Evolutionary conservation across 2,888 invertebrate species (phyloP).

Genomic region (Pteria penguin): DNA sequence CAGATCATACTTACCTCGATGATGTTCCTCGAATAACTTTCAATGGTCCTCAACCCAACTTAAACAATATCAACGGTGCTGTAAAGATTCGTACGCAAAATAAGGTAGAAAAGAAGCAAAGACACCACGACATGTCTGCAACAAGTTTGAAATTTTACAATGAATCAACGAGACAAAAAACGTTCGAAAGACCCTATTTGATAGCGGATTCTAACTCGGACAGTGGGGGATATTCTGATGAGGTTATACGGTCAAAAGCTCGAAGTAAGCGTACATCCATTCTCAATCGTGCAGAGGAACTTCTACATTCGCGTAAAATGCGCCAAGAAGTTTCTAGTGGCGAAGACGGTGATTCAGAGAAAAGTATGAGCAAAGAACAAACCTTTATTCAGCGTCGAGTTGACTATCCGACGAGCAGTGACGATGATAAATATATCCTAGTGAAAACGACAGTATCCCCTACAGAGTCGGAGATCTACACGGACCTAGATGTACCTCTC

Average conservation of each 20-base stretch:
- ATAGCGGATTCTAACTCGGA: not conserved
- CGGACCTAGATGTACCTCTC: constrained; percentile 27
- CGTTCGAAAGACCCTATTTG: not conserved
- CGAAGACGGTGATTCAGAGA: constrained; percentile 23
- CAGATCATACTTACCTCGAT: not conserved
- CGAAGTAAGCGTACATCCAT: constrained; percentile 46
- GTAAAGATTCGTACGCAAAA: not conserved
- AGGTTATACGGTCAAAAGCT: constrained; percentile 20
- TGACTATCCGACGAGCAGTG: constrained; percentile 23
- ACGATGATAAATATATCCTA: constrained; percentile 40
- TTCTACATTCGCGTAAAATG: constrained; percentile 32
- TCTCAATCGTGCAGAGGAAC: constrained; percentile 53
- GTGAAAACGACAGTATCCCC: constrained; percentile 43
- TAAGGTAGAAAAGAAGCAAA: not conserved
- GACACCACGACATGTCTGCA: not conserved
- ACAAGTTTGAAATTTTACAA: not conserved
- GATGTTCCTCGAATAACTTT: constrained; percentile 14
- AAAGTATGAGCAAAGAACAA: not conserved
- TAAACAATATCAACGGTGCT: constrained; percentile 1
- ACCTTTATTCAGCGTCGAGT: not conserved
- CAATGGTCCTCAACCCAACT: constrained; percentile 7
- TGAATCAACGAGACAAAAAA: not conserved
- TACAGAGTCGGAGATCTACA: constrained; percentile 20
- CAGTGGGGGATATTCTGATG: constrained; percentile 11
- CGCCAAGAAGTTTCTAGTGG: constrained; percentile 22